Base-by-base conservation (phyloP, 2,113 vertebrate species). In the Leucopternis melanops region DNA sequence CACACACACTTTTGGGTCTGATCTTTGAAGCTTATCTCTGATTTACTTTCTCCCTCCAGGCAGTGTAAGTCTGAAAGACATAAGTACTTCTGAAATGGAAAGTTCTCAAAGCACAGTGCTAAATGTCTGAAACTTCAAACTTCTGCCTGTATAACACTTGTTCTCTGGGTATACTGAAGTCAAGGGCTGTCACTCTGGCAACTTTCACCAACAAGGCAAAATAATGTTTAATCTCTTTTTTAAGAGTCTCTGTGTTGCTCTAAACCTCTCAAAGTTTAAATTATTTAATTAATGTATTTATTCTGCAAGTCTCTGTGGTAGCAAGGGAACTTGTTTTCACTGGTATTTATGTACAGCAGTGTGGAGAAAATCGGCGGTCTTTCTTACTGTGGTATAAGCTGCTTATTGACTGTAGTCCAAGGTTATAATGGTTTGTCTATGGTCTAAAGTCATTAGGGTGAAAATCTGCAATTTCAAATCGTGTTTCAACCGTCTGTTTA, bases 11-110 rank as follows among this genome's bases (percentile, higher is more conserved):
- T 97, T 97, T 86, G 95, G 95, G 95, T 95, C 96, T 96, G 95
- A 96, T 95, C 97, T 97, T 97, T 95, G 97, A 97, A 97, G 91
- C 91, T 97, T 97, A 94, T 97, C 95, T 95, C 91, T 95, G 95
- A 97, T 97, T 94, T 97, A 92, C 94, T 97, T 92, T 95, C 92
- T 96, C 93, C 91, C 94, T 95, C 95, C 95, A 97, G 96, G 94
- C 95, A 95, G 89, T 77, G 89, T 86, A 96, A 95, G 94, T 96
- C 93, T 97, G 95, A 97, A 96, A 97, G 95, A 93, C 89, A 45
- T 96, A 94, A 97, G 93, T 94, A 94, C 94, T 96, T 97, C 94
- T 95, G 96, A 97, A 97, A 93, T 93, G 89, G 93, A 95, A 97
- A 96, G 95, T 96, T 97, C 96, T 96, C 84, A 97, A 95, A 97